A percentile compares a stretch with the other conserved stretches of the same genome.
phyloP scores from a whole-genome alignment of 2,797 vertebrate species.

The Pteronotus mesoamericanus region DNA sequence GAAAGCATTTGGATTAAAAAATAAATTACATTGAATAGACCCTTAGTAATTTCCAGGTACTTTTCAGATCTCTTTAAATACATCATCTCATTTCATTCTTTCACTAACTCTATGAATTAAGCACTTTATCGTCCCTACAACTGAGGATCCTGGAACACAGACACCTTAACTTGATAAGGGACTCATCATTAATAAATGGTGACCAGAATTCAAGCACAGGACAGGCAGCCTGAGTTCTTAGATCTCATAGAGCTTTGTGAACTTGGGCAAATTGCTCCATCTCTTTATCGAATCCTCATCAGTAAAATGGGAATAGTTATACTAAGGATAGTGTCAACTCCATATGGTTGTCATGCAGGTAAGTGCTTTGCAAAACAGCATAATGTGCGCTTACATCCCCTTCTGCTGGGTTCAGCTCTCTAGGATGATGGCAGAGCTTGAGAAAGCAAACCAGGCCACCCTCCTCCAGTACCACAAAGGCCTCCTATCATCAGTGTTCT shows the following conservation, averaged over 20 bases:
- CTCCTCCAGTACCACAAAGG: background rate
- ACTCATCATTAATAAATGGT: background rate
- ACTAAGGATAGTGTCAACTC: background rate
- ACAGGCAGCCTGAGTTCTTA: background rate
- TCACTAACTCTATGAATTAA: background rate
- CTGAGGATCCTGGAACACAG: background rate
- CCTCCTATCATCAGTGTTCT: background rate
- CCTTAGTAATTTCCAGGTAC: background rate
- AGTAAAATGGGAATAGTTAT: background rate
- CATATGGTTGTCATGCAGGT: fast-evolving
- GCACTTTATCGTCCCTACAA: background rate
- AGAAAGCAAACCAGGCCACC: background rate
- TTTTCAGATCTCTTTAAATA: background rate
- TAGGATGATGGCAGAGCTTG: background rate
- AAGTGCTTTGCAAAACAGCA: background rate
- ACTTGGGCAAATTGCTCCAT: background rate
- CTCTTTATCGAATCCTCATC: background rate
- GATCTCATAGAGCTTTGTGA: background rate
- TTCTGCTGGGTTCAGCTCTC: background rate
- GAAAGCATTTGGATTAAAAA: background rate
- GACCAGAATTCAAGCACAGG: background rate
- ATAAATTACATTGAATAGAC: background rate
- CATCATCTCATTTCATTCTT: background rate
- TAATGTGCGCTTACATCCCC: background rate
- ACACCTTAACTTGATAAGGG: background rate